Evolutionary conservation across 2,888 invertebrate species (phyloP).

Genomic region (Tipula lateralis): DNA sequence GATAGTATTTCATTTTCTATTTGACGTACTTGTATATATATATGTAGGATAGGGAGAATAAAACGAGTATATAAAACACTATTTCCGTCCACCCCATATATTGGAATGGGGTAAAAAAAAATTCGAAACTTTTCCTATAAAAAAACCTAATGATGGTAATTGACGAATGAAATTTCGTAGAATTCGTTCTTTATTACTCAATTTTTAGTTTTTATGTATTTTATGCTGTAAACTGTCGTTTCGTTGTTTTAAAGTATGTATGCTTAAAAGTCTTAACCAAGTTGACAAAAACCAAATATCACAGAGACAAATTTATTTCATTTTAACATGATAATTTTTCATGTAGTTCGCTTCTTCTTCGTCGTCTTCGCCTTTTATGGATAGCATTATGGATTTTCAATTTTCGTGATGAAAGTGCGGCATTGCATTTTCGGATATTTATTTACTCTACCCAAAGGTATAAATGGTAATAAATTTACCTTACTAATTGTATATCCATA

Average conservation of each 20-base stretch:
- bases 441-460: background rate
- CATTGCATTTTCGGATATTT: background rate
- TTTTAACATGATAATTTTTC: background rate
- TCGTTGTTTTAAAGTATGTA: background rate
- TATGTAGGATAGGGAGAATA: background rate
- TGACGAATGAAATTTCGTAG: background rate
- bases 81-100: constrained; percentile 24
- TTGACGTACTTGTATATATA: background rate
- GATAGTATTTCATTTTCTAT: background rate
- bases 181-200: background rate
- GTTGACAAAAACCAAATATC: background rate
- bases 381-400: constrained; percentile 1
- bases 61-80: background rate
- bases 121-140: background rate
- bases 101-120: background rate
- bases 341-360: background rate
- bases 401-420: background rate
- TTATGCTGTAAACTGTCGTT: background rate
- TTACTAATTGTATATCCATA: background rate
- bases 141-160: background rate
- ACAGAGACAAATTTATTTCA: background rate
- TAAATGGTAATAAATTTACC: background rate
- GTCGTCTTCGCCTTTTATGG: no score
- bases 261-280: background rate
- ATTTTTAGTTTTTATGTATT: background rate